Evolutionary conservation across 2,797 vertebrate species (phyloP).

Genomic region (Tinamus major): DNA sequence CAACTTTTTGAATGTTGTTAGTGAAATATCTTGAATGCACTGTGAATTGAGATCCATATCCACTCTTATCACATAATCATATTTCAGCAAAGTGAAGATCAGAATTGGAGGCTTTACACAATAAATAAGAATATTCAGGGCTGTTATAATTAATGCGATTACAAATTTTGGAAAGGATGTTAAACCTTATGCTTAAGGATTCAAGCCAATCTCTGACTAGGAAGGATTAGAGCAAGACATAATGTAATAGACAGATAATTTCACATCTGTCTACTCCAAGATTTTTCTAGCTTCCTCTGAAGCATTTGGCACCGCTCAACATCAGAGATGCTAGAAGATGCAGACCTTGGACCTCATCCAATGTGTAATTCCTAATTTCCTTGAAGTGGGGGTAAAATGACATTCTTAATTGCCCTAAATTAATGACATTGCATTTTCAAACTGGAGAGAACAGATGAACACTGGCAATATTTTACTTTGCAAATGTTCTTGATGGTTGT

Average conservation of each 20-base stretch:
- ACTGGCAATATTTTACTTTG: neutral
- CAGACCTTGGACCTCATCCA: neutral
- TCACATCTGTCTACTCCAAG: neutral
- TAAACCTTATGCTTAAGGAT: conserved; percentile 5
- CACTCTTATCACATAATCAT: neutral
- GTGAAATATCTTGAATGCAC: neutral
- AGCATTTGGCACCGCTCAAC: neutral
- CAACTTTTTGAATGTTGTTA: neutral
- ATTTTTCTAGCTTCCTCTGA: neutral
- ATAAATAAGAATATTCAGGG: conserved; percentile 9
- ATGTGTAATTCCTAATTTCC: neutral
- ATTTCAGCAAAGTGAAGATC: neutral
- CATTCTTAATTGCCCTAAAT: neutral
- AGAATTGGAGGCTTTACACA: neutral
- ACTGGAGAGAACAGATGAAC: neutral
- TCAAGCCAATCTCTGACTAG: neutral
- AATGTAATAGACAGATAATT: neutral
- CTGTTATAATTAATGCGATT: neutral
- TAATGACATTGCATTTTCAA: neutral
- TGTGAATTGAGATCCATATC: neutral
- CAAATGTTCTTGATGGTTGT: neutral
- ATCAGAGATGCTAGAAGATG: neutral
- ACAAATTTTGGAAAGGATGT: neutral
- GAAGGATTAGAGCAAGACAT: conserved; percentile 6
- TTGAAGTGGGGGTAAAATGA: neutral